Base-by-base conservation (phyloP, 1,140 invertebrate genomes). In the Phenacoccus solenopsis region DNA sequence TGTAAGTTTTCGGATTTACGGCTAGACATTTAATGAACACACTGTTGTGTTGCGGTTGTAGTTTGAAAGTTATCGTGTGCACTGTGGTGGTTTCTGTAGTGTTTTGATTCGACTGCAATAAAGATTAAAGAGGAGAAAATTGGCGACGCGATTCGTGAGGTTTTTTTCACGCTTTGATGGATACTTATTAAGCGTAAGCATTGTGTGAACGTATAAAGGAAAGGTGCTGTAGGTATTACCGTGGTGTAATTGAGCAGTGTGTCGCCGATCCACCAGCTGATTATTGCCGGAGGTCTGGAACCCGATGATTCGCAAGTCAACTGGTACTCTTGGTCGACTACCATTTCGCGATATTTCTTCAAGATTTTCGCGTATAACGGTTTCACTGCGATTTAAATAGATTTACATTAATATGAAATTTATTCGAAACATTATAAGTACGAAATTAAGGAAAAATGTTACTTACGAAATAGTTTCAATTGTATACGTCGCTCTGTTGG, bases 61-160 rank as follows among this genome's bases (percentile, higher is more conserved):
- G 90, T 5, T 84, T 85, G 77, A 93, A 88, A 16, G 84, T 82
- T 9, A 94, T 79, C 68, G 83, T 85, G 9, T 90, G 93, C 22
- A 84, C 84, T 28, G 90, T 94, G 77, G 94, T 94, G 77, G 94
- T 94, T 76, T 90, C 88, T 56, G 83, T 82, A 0, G 88, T 87
- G 68, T 87, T 84, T 89, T 91, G 78, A 9, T 79, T 77, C 12
- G 25, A 24, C 59, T 64, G 25, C 59, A 38, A 38, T n/a, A n/a
- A 38, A 10, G n/a, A 38, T 9, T 10, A 38, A 38, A 38, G 25
- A 25, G 25, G 4, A 59, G 20, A 59, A 59, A 5, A 59, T 32
- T 59, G n/a, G n/a, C n/a, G n/a, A n/a, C n/a, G n/a, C n/a, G n/a
- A n/a, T n/a, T n/a, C n/a, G n/a, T n/a, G n/a, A n/a, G n/a, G n/a